Evolutionary conservation across 2,113 vertebrate species (phyloP).

Genomic region (Emydocephalus ijimae): DNA sequence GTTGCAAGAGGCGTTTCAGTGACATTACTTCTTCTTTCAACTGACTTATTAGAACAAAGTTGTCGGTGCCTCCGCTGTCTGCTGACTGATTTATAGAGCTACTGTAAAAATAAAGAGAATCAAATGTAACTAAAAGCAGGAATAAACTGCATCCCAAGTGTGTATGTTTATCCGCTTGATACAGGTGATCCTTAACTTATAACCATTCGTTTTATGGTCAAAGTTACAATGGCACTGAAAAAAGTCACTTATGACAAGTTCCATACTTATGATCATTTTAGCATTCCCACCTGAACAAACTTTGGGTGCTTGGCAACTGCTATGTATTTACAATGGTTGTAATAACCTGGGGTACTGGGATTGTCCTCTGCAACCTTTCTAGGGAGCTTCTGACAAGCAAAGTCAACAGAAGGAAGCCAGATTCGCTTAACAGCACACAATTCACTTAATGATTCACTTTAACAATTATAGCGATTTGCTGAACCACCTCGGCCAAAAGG

Average conservation of each 20-base stretch:
- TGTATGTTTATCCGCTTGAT: slow-evolving; percentile 30
- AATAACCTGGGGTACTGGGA: background rate
- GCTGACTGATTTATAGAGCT: slow-evolving; percentile 98
- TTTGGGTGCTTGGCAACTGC: background rate
- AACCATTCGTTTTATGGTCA: background rate
- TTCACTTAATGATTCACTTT: slow-evolving; percentile 58
- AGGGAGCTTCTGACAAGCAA: background rate
- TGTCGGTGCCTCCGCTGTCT: slow-evolving; percentile 98
- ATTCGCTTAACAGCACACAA: background rate
- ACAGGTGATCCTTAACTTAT: background rate
- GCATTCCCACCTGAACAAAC: background rate
- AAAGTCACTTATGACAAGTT: background rate
- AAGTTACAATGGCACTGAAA: background rate
- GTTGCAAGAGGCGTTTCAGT: slow-evolving; percentile 93
- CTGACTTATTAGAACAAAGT: slow-evolving; percentile 98
- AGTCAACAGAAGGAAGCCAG: background rate
- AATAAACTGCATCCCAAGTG: slow-evolving; percentile 59
- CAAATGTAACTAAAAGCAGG: slow-evolving; percentile 40
- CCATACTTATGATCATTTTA: background rate
- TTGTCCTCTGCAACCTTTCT: background rate
- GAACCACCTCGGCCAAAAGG: slow-evolving; percentile 77
- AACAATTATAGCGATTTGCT: slow-evolving; percentile 73
- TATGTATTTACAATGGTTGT: background rate
- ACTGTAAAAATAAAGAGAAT: slow-evolving; percentile 71
- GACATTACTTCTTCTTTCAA: slow-evolving; percentile 99